Evolutionary conservation across 2,888 invertebrate genomes (phyloP), one percentile per base, ranked within the genome.

Genomic region (Proisotoma minuta): DNA sequence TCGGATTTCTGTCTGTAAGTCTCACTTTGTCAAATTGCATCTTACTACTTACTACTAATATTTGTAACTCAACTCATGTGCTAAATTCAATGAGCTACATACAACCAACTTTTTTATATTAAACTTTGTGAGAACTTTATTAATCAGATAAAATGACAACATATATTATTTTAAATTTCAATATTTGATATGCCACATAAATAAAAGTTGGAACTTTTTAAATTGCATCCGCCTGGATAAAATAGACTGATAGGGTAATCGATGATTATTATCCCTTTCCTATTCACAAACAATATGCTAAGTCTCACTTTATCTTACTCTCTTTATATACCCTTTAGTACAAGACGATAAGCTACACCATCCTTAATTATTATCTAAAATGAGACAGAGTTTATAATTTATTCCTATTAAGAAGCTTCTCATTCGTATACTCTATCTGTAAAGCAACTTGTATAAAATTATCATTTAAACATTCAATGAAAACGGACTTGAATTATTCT

Each of bases 201-300:
- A n/a, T n/a, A n/a, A n/a, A n/a, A n/a, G n/a, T n/a, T n/a, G 20
- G 18, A 51, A 51, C 24, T 22, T 24, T 23, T 23, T 15, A 49
- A 20, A 28, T 4, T 39, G 53, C 53, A 54, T 54, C 53, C 53
- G 53, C 53, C 53, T 54, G 53, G 53, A 54, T 54, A 39, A 29
- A 5, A 52, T 54, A 54, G 53, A 54, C 53, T 54, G 53, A 54
- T 54, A 39, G 39, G 12, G 4, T 43, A 43, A 43, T 43, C 15
- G 34, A 15, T 34, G 15, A 15, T 34, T 8, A 15, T 34, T 34
- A 8, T 8, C 34, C 34, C 34, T 10, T 15, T 34, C 15, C 15
- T 34, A 34, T 34, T 34, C 15, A 34, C 15, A 34, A 15, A 8
- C 34, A 15, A 34, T 34, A 43, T 43, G 18, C 43, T 43, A 18